phyloP scores from a whole-genome alignment of 2,888 invertebrate species.

The Agriopis marginaria region DNA sequence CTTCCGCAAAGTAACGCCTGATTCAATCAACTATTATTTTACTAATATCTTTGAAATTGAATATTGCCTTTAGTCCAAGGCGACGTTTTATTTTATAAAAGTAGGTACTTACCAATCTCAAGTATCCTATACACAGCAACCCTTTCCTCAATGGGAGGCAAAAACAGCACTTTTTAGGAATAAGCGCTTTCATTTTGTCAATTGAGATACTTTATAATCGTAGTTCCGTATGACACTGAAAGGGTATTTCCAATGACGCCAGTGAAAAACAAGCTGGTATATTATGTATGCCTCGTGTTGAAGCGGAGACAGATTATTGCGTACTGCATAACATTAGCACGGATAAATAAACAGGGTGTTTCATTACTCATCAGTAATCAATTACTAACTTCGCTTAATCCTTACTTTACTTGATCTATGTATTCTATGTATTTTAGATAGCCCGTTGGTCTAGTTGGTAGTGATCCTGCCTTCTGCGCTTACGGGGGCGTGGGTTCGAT shows the following conservation, averaged over 20 bases:
- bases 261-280: background rate
- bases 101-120: constrained; percentile 39
- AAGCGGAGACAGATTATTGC: background rate
- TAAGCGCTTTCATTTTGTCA: background rate
- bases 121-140: constrained; percentile 38
- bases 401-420: background rate
- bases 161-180: constrained; percentile 35
- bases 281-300: background rate
- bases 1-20: too few relatives aligned
- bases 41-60: too few relatives aligned
- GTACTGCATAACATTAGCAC: background rate
- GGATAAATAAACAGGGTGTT: background rate
- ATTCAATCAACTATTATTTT: too few relatives aligned
- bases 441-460: too few relatives aligned
- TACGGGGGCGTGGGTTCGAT: too few relatives aligned
- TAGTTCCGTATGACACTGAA: background rate
- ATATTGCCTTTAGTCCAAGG: too few relatives aligned
- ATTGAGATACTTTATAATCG: background rate
- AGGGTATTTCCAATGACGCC: background rate
- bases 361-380: background rate
- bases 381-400: background rate
- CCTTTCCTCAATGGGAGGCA: constrained; percentile 41
- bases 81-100: background rate
- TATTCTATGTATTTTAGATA: too few relatives aligned
- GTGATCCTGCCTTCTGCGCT: too few relatives aligned